A percentile compares a stretch with the other conserved stretches of the same genome.
Conservation (phyloP, 2,888 invertebrate genomes). For the Chymomyza caudatula region DNA sequence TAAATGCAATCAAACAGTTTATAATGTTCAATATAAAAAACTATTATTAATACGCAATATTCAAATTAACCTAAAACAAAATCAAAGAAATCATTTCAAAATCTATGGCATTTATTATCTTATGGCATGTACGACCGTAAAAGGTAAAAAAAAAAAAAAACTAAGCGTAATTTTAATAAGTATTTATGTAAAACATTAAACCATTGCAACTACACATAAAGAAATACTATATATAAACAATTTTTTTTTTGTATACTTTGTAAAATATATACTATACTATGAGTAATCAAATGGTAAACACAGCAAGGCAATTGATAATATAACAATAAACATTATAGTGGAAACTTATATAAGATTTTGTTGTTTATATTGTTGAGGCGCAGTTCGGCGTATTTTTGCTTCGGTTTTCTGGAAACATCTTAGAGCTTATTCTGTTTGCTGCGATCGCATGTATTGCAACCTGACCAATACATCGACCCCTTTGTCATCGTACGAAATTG, state of each 20-base stretch:
- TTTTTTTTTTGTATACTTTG: slow-evolving; percentile 57
- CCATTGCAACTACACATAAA: slow-evolving; percentile 23
- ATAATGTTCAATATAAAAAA: not conserved
- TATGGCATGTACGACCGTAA: too few relatives aligned
- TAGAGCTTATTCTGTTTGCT: too few relatives aligned
- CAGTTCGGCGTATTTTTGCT: too few relatives aligned
- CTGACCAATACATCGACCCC: too few relatives aligned
- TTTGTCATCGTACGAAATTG: too few relatives aligned
- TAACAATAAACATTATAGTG: slow-evolving; percentile 37
- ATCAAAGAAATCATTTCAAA: slow-evolving; percentile 35
- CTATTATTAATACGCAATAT: not conserved
- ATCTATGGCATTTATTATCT: slow-evolving; percentile 42
- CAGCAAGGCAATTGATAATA: slow-evolving; percentile 43
- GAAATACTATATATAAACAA: slow-evolving; percentile 1
- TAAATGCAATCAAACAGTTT: slow-evolving; percentile 3
- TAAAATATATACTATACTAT: slow-evolving; percentile 49
- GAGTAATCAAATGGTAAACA: slow-evolving; percentile 48
- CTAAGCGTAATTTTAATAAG: not conserved
- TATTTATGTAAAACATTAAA: not conserved
- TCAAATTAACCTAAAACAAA: not conserved
- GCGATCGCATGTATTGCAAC: too few relatives aligned
- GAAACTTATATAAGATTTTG: slow-evolving; percentile 12
- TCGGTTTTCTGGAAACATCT: not conserved
- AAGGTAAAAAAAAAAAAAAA: slow-evolving; percentile 10
- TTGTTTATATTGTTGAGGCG: not conserved